Conservation (phyloP, 2,888 invertebrate genomes). For the Cerastoderma edule region DNA sequence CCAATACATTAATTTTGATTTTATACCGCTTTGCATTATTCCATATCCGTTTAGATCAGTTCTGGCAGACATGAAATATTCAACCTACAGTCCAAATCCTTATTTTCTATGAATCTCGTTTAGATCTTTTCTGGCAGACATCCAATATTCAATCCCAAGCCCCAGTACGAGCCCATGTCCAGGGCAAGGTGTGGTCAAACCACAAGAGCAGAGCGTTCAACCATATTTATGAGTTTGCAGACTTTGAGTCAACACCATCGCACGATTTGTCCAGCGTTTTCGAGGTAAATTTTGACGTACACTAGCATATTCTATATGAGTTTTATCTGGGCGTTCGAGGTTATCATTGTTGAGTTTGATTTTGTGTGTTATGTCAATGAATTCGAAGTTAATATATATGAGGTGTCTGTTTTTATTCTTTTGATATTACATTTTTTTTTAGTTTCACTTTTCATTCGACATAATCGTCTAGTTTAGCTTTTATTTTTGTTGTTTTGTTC, state of each 20-base stretch:
- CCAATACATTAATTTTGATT: no score
- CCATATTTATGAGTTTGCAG: conserved; percentile 70
- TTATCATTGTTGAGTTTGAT: not conserved
- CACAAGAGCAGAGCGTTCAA: conserved; percentile 44
- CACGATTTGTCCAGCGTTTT: not conserved
- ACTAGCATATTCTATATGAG: not conserved
- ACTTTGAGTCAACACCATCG: conserved; percentile 40
- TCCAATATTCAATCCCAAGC: conserved; percentile 37
- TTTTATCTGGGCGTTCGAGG: not conserved
- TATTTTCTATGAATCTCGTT: no score
- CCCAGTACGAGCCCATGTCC: conserved; percentile 66
- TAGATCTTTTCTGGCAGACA: conserved; percentile 60
- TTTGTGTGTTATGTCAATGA: not conserved
- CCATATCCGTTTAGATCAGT: no score
- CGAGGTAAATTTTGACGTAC: not conserved
- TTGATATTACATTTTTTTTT: no score
- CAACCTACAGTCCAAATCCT: no score
- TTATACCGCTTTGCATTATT: no score
- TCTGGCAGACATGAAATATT: no score
- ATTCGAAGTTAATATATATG: not conserved
- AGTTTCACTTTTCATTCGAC: no score
- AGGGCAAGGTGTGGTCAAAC: conserved; percentile 44
- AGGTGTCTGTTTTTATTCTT: no score
- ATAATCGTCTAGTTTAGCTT: no score
- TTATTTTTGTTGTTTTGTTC: no score